phyloP scores from a whole-genome alignment of 2,797 vertebrate genomes.

The Enteromius fasciolatus region DNA sequence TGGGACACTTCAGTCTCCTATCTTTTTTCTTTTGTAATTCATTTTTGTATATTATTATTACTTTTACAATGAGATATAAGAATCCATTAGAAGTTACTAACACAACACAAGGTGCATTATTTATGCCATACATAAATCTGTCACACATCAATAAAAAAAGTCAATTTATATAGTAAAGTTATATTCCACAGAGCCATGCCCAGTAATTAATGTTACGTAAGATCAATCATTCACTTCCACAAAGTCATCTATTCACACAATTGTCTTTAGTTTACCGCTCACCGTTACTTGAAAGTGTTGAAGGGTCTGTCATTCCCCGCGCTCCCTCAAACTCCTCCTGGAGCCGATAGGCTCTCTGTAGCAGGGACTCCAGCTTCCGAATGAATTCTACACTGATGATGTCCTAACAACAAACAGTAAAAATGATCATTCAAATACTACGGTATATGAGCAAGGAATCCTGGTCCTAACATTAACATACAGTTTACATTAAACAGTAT shows the following conservation, averaged over 20 bases:
- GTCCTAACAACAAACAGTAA: slow-evolving; percentile 74
- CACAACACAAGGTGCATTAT: neutral
- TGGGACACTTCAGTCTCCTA: neutral
- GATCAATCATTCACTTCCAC: neutral
- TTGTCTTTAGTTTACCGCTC: slow-evolving; percentile 62
- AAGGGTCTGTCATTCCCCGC: slow-evolving; percentile 82
- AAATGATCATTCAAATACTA: neutral
- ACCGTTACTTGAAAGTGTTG: slow-evolving; percentile 83
- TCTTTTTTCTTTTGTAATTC: neutral
- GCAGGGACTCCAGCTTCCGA: slow-evolving; percentile 91
- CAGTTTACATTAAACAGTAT: neutral
- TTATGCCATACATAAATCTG: neutral
- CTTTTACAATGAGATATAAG: neutral
- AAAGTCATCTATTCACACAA: neutral
- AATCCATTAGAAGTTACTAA: neutral
- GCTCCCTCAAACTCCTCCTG: slow-evolving; percentile 96
- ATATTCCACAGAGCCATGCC: neutral
- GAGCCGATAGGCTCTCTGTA: slow-evolving; percentile 94
- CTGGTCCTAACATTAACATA: neutral
- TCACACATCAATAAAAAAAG: neutral
- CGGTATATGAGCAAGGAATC: neutral
- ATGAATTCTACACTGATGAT: slow-evolving; percentile 93
- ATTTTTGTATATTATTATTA: neutral
- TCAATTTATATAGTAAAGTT: neutral
- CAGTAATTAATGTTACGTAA: neutral